phyloP scores from a whole-genome alignment of 2,797 vertebrate species.

The Nothura maculosa region DNA sequence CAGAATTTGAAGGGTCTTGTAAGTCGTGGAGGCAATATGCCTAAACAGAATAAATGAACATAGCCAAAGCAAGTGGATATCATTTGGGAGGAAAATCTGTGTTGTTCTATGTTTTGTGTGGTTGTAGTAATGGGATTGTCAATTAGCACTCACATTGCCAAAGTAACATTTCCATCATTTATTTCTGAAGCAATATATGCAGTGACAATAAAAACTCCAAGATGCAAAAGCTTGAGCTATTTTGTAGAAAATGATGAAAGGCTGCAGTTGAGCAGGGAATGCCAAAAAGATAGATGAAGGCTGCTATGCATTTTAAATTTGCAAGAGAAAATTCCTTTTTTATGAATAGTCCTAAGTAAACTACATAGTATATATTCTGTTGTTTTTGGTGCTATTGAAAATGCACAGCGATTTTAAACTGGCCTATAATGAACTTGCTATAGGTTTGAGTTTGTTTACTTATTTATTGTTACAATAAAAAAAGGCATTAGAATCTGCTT shows the following conservation, averaged over 20 bases:
- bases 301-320: background rate
- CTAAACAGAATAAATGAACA: conserved; percentile 6
- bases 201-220: conserved; percentile 20
- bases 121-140: background rate
- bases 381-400: conserved; percentile 25
- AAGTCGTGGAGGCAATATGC: background rate
- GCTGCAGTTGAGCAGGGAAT: rapidly evolving
- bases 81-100: background rate
- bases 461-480: conserved; percentile 16
- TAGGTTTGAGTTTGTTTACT: conserved; percentile 21
- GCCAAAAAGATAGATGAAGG: background rate
- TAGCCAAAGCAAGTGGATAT: background rate
- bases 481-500: background rate
- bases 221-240: background rate
- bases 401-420: background rate
- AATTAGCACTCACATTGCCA: conserved; percentile 9
- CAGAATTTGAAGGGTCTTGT: background rate
- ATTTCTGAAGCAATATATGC: background rate
- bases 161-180: background rate
- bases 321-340: background rate
- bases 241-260: conserved; percentile 31
- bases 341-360: conserved; percentile 31
- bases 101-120: background rate
- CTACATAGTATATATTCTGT: conserved; percentile 38
- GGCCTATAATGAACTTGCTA: background rate